Evolutionary conservation across 1,140 invertebrate genomes (phyloP), one percentile per base, ranked within the genome.

Genomic region (Saccostrea echinata): DNA sequence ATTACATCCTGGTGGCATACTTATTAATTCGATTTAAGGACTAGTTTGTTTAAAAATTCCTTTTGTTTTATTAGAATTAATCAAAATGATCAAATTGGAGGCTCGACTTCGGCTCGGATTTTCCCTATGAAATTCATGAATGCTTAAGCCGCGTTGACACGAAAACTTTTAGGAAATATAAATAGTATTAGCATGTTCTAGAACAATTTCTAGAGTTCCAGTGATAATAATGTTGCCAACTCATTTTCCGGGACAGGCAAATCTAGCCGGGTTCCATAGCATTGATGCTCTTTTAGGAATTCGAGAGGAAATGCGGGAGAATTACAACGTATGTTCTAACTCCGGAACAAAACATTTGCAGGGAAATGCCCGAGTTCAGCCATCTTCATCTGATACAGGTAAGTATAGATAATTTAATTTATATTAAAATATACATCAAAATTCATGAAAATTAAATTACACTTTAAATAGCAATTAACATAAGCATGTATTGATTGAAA

Each of bases 271-370:
- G 33, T 86, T 86, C 55, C 86, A 86, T 33, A 86, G 86, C 80
- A 86, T 86, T 13, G 82, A 86, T 51, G 86, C 86, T 83, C 33
- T 86, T 13, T 82, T 86, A 82, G 86, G 86, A 83, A 86, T 86
- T 24, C 24, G 86, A 61, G 86, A 86, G 43, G 86, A 86, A 2
- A 82, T 76, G 68, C 68, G 30, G 27, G 30, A 76, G 16, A 76
- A 33, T 76, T 76, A 76, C 68, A 61, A 18, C 55, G 18, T 76
- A 2, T 76, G 68, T 76, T 27, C 24, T 24, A 12, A 76, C 16
- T 16, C 68, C 27, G 30, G 68, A 76, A 3, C 4, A 24, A 76
- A 27, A 27, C 13, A 13, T 12, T 3, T 76, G 68, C 68, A 24
- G 30, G 68, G 27, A 33, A 76, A 76, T 27, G 0, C 30, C 68